These are phyloP conservation scores for Sitta carolinensis DNA, from an alignment of 2,797 vertebrate genomes.

Conservation along the genomic window DNA sequence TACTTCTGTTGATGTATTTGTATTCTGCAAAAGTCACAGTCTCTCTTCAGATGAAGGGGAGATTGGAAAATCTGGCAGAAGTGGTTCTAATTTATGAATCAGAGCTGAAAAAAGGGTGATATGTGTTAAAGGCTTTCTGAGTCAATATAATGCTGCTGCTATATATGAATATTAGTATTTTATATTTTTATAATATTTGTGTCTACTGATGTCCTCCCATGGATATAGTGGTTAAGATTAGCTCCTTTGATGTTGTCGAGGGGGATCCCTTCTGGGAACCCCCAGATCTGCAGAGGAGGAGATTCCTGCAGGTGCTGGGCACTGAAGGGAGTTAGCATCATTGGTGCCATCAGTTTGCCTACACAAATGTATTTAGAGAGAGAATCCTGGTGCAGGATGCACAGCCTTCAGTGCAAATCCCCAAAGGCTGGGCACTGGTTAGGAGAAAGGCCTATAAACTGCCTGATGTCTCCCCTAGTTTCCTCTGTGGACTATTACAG, in stretches of 20 bases:
- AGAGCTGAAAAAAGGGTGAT: neutral
- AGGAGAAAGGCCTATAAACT: neutral
- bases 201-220: neutral
- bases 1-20: neutral
- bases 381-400: neutral
- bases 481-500: constrained; percentile 40
- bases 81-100: neutral
- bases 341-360: neutral
- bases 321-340: neutral
- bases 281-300: neutral
- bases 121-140: constrained; percentile 11
- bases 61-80: neutral
- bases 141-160: constrained; percentile 24
- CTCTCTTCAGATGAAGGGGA: neutral
- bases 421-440: neutral
- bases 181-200: constrained; percentile 45
- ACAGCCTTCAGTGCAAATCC: neutral
- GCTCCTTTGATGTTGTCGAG: neutral
- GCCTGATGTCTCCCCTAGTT: neutral
- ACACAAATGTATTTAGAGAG: neutral
- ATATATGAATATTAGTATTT: neutral
- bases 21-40: neutral
- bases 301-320: neutral
- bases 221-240: neutral
- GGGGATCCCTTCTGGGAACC: neutral